Evolutionary conservation across 2,113 vertebrate species (phyloP).

Genomic region (Danionella cerebrum): DNA sequence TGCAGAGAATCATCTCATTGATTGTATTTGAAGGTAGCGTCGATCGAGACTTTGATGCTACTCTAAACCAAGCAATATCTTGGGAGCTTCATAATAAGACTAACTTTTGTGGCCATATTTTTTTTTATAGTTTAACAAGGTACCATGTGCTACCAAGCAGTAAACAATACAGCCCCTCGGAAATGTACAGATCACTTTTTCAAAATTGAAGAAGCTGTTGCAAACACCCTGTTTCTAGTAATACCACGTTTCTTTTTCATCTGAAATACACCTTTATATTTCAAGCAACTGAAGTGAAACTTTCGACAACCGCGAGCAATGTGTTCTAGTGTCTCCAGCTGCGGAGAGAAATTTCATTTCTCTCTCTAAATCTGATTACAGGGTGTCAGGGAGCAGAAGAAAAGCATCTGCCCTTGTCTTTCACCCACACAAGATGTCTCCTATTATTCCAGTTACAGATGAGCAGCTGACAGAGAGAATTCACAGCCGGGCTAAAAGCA

Average conservation of each 20-base stretch:
- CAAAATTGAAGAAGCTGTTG: too few relatives aligned
- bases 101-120: neutral
- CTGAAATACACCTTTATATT: constrained; percentile 2
- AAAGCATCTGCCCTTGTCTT: constrained; percentile 24
- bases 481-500: constrained; percentile 7
- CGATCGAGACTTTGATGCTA: neutral
- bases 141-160: neutral
- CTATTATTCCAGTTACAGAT: constrained; percentile 22
- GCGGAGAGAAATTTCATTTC: constrained; percentile 37
- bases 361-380: constrained; percentile 34
- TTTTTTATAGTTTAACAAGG: constrained; percentile 13
- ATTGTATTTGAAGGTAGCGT: neutral
- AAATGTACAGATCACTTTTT: too few relatives aligned
- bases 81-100: neutral
- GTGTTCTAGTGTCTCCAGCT: constrained; percentile 32
- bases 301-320: constrained; percentile 1
- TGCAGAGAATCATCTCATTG: neutral
- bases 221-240: too few relatives aligned
- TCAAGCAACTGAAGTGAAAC: neutral
- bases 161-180: too few relatives aligned
- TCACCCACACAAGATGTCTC: constrained; percentile 22
- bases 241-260: too few relatives aligned
- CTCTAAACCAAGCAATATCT: neutral
- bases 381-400: constrained; percentile 21
- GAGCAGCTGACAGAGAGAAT: constrained; percentile 5